Evolutionary conservation across 2,888 invertebrate genomes (phyloP).

Genomic region (Ennomos erosarius): DNA sequence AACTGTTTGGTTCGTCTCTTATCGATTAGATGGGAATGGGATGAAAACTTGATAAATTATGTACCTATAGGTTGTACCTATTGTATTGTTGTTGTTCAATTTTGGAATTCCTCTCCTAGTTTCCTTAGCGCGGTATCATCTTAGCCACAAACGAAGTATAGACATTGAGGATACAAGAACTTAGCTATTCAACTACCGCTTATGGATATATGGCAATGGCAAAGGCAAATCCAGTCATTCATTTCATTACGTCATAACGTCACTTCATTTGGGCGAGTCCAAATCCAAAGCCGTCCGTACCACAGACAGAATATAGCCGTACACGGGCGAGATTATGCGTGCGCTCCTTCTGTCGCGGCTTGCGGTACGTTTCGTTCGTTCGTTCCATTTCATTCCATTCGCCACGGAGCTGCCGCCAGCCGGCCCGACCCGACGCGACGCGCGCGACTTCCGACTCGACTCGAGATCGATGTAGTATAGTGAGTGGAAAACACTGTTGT

Average conservation of each 20-base stretch:
- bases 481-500: constrained; percentile 66
- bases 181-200: constrained; percentile 16
- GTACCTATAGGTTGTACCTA: no score
- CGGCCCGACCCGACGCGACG: constrained; percentile 21
- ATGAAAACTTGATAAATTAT: no score
- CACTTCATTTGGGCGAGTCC: constrained; percentile 40
- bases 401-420: constrained; percentile 44
- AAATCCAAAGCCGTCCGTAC: not conserved
- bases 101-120: not conserved
- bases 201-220: no score
- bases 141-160: no score
- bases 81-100: not conserved
- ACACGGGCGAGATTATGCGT: constrained; percentile 14
- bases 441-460: constrained; percentile 51
- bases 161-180: no score
- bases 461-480: constrained; percentile 61
- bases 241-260: no score
- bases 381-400: constrained; percentile 58
- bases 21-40: no score
- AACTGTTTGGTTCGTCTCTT: no score
- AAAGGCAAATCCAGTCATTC: constrained; percentile 30
- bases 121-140: no score
- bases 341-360: not conserved
- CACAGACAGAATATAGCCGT: not conserved
- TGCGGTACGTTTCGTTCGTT: constrained; percentile 16